These are phyloP conservation scores for Climacteris rufus DNA, from an alignment of 2,113 vertebrate species.

Conservation along the genomic window DNA sequence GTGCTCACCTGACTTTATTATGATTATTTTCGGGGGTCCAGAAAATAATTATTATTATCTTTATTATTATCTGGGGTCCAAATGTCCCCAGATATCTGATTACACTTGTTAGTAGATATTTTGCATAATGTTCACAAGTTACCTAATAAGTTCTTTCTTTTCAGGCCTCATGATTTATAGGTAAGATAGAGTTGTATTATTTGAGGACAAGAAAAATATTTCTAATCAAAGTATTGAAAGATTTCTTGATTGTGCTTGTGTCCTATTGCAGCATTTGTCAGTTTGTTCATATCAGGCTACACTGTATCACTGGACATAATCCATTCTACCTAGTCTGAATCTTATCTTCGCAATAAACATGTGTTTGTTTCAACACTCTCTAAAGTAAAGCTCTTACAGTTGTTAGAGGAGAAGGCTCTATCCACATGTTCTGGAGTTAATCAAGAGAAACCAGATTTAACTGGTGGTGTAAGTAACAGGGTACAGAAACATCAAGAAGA, in stretches of 20 bases:
- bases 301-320: neutral
- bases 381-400: neutral
- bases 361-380: neutral
- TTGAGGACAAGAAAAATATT: neutral
- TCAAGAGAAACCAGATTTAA: neutral
- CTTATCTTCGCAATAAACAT: neutral
- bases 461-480: neutral
- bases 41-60: too few species aligned
- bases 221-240: neutral
- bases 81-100: too few species aligned
- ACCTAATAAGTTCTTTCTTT: neutral
- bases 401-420: neutral
- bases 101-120: neutral
- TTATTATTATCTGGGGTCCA: too few species aligned
- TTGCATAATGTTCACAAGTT: neutral
- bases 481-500: neutral
- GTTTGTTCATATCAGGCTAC: neutral
- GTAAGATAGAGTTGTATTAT: neutral
- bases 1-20: neutral
- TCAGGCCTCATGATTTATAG: neutral
- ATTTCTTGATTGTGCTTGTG: neutral
- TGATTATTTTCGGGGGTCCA: too few species aligned
- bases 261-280: neutral
- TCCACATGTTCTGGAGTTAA: neutral
- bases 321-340: neutral